Conservation (phyloP, 2,113 vertebrate genomes). For the Brachyistius frenatus region DNA sequence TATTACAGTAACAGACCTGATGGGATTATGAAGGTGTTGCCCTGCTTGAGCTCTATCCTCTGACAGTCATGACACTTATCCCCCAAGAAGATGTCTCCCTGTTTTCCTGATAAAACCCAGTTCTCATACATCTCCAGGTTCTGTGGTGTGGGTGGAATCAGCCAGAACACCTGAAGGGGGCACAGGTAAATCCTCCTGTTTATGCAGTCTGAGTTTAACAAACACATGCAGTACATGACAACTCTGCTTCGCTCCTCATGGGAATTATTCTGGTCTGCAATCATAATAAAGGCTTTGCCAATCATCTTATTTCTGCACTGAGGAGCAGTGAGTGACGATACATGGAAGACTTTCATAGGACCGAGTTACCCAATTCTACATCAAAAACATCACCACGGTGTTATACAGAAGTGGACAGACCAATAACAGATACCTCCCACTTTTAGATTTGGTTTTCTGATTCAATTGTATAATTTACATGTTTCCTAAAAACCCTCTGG, state of each 20-base stretch:
- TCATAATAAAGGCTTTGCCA: neutral
- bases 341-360: too few relatives aligned
- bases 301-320: neutral
- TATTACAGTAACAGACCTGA: slow-evolving; percentile 86
- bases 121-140: slow-evolving; percentile 99
- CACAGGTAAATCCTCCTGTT: neutral
- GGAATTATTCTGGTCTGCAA: neutral
- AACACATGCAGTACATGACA: neutral
- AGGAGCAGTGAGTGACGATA: too few relatives aligned
- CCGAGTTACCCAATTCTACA: too few relatives aligned
- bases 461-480: too few relatives aligned
- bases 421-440: too few relatives aligned
- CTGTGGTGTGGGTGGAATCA: slow-evolving; percentile 96
- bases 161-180: slow-evolving; percentile 93
- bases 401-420: too few relatives aligned
- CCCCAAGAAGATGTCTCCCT: slow-evolving; percentile 98
- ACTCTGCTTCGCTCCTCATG: neutral
- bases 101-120: slow-evolving; percentile 99
- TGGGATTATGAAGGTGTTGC: slow-evolving; percentile 98
- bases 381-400: too few relatives aligned
- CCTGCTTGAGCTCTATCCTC: slow-evolving; percentile 95
- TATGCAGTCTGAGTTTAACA: neutral
- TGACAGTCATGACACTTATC: slow-evolving; percentile 95
- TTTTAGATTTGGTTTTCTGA: too few relatives aligned
- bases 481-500: too few relatives aligned